Evolutionary conservation across 2,888 invertebrate species (phyloP).

Genomic region (Chaitophorus viminalis): DNA sequence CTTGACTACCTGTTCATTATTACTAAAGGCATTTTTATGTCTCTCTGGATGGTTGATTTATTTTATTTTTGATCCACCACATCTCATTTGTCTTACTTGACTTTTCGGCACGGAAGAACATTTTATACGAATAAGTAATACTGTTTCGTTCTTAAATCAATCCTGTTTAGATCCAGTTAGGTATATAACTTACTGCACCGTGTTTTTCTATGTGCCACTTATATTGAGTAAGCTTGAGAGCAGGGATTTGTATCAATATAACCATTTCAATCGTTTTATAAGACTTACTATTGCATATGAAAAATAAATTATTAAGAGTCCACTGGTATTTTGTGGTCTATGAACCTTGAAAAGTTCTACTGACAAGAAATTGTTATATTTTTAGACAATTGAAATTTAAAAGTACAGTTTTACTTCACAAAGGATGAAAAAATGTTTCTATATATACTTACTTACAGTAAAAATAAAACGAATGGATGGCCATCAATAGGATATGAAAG

Average conservation of each 20-base stretch:
- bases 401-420: no score
- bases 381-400: neutral
- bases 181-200: neutral
- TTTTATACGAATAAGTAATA: neutral
- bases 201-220: neutral
- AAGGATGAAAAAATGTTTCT: neutral
- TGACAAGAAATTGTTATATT: neutral
- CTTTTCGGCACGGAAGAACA: neutral
- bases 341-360: neutral
- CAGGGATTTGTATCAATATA: constrained; percentile 26
- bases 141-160: neutral
- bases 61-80: neutral
- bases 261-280: neutral
- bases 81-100: neutral
- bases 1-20: neutral
- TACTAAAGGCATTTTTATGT: neutral
- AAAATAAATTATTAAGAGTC: neutral
- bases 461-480: no score
- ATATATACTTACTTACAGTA: neutral
- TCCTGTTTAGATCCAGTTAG: constrained; percentile 19
- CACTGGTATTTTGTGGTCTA: neutral
- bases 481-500: no score
- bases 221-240: constrained; percentile 22
- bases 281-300: neutral
- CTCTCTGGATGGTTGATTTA: neutral